Base-by-base conservation (phyloP, 2,113 vertebrate genomes). In the Asarcornis scutulata region DNA sequence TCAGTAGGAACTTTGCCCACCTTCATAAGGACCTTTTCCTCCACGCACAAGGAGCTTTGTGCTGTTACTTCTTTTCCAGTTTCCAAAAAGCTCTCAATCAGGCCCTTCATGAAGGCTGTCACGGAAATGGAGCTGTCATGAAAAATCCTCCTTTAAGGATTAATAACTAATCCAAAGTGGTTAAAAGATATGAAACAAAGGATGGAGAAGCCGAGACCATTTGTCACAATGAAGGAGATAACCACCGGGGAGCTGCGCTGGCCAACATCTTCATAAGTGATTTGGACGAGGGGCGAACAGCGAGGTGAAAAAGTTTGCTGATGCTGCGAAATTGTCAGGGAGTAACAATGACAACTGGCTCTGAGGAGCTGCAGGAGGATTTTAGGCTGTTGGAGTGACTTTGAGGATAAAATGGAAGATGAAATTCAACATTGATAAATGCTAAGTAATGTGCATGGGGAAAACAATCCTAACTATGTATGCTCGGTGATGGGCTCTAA, bases 281-380 rank as follows among this genome's bases (percentile, higher is more conserved):
- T 95, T 75, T 68, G 74, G 81, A 84, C 69, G 89, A 82, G 44
- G 58, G 86, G 79, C 44, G 88, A 91, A 62, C 1, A 36, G 75
- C 4, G 55, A 96, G 83, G 58, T 86, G 62, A 93, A n/a, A 60
- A 89, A 89, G 67, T 75, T 73, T 66, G 81, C 91, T 91, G 89
- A 87, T 48, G 34, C 20, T 48, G 89, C 84, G 75, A 11, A 96
- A 84, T 84, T 73, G 23, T 60, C 62, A 26, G 83, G 66, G 93
- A 91, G 53, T 82, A 95, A 42, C 86, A 89, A 76, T 44, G 86
- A 93, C 69, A 92, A 82, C 53, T 29, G 66, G 62, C 53, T 72
- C 38, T 36, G 83, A 89, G 87, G 74, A 78, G 67, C 77, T 91
- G 84, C 58, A 85, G 83, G 56, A 78, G 44, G 73, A 67, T 90